phyloP scores from a whole-genome alignment of 2,888 invertebrate species.

The Aleiodes alternator region DNA sequence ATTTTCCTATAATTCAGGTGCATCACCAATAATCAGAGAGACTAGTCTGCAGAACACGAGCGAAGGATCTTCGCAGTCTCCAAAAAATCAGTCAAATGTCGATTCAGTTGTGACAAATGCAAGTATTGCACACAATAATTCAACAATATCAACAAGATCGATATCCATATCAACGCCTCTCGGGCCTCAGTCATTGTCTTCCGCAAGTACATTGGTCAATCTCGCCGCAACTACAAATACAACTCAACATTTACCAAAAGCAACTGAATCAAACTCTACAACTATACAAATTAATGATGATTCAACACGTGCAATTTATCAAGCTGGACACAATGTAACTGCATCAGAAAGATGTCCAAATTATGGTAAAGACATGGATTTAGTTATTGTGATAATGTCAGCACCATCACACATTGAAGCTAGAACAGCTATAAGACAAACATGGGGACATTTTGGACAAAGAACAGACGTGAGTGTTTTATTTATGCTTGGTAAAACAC shows the following conservation, averaged over 20 bases:
- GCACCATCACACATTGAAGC: constrained; percentile 82
- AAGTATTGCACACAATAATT: constrained; percentile 10
- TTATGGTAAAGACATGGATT: constrained; percentile 70
- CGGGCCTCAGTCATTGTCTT: constrained; percentile 51
- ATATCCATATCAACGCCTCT: constrained; percentile 43
- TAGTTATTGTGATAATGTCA: constrained; percentile 81
- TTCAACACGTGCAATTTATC: constrained; percentile 68
- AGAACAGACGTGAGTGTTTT: constrained; percentile 78
- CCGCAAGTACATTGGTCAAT: constrained; percentile 53
- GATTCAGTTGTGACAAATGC: constrained; percentile 34
- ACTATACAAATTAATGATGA: constrained; percentile 77
- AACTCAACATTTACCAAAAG: constrained; percentile 46
- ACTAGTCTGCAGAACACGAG: constrained; percentile 56
- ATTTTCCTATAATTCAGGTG: constrained; percentile 57
- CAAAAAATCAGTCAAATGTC: constrained; percentile 57
- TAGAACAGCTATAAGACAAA: constrained; percentile 82
- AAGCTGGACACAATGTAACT: constrained; percentile 66
- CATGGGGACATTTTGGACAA: constrained; percentile 87
- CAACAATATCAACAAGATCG: constrained; percentile 41
- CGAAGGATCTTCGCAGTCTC: constrained; percentile 46
- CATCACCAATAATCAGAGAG: constrained; percentile 49
- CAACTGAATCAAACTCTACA: constrained; percentile 32
- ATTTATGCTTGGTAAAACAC: constrained; percentile 82
- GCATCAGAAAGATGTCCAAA: constrained; percentile 69
- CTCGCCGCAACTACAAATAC: constrained; percentile 50